Percentiles rank a stretch among this genome's conserved stretches.
phyloP scores from a whole-genome alignment of 2,888 invertebrate genomes.

The Rosalia funebris region DNA sequence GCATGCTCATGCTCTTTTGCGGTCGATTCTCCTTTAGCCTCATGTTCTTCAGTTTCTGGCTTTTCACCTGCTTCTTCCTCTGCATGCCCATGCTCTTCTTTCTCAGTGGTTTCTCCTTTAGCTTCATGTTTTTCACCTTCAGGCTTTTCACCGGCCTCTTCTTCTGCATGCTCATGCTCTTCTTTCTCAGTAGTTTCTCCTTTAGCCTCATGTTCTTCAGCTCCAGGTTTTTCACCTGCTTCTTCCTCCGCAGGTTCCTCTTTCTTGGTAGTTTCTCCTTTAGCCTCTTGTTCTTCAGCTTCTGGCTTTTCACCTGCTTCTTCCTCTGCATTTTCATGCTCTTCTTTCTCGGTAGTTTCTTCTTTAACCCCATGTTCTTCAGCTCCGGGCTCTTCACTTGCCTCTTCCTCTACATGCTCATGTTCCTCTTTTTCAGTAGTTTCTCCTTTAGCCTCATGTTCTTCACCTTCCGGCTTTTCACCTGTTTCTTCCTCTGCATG shows the following conservation, averaged over 20 bases:
- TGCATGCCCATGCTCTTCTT: neutral
- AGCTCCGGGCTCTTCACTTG: neutral
- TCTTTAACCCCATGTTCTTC: neutral
- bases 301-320: neutral
- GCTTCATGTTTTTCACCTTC: neutral
- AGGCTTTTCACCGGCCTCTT: neutral
- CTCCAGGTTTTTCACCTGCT: neutral
- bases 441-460: neutral
- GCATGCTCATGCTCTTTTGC: neutral
- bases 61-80: neutral
- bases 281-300: neutral
- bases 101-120: neutral
- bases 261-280: neutral
- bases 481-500: neutral
- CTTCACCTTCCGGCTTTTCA: neutral
- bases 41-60: neutral
- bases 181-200: neutral
- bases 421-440: neutral
- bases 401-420: neutral
- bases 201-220: neutral
- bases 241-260: neutral
- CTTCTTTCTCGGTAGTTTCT: neutral
- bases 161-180: neutral
- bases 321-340: neutral
- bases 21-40: neutral